Percentiles rank a stretch among this genome's conserved stretches.
Evolutionary conservation across 2,113 vertebrate species (phyloP).

Genomic region (Trinectes maculatus): DNA sequence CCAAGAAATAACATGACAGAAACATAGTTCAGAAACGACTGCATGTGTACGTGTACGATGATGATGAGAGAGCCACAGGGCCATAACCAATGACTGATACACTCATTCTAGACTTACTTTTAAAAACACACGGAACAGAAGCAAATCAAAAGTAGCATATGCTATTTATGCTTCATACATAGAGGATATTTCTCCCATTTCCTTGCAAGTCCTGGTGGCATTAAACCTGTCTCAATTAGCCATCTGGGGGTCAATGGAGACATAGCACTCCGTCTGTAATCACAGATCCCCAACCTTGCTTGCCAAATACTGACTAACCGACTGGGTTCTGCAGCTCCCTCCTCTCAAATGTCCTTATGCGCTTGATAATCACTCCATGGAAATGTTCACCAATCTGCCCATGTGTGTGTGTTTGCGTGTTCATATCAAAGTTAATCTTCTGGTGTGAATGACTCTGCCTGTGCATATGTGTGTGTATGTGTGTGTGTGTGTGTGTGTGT

Average conservation of each 20-base stretch:
- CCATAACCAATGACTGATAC: too few relatives aligned
- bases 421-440: conserved; percentile 48
- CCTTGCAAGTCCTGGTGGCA: conserved; percentile 48
- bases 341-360: conserved; percentile 65
- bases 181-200: conserved; percentile 40
- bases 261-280: conserved; percentile 65
- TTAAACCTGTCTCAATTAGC: conserved; percentile 65
- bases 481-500: not conserved
- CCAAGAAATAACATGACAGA: too few relatives aligned
- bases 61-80: too few relatives aligned
- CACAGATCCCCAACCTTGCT: conserved; percentile 46
- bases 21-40: too few relatives aligned
- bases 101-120: too few relatives aligned
- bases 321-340: conserved; percentile 57
- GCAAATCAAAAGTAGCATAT: not conserved
- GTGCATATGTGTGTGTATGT: conserved; percentile 12
- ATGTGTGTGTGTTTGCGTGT: not conserved
- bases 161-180: conserved; percentile 6
- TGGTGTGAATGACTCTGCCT: conserved; percentile 34
- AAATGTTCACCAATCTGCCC: conserved; percentile 55
- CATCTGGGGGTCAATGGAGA: conserved; percentile 68
- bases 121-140: not conserved
- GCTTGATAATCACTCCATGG: conserved; percentile 62
- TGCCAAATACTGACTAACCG: conserved; percentile 63
- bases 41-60: too few relatives aligned